Conservation (phyloP, 2,797 vertebrate genomes). For the Acomys russatus region DNA sequence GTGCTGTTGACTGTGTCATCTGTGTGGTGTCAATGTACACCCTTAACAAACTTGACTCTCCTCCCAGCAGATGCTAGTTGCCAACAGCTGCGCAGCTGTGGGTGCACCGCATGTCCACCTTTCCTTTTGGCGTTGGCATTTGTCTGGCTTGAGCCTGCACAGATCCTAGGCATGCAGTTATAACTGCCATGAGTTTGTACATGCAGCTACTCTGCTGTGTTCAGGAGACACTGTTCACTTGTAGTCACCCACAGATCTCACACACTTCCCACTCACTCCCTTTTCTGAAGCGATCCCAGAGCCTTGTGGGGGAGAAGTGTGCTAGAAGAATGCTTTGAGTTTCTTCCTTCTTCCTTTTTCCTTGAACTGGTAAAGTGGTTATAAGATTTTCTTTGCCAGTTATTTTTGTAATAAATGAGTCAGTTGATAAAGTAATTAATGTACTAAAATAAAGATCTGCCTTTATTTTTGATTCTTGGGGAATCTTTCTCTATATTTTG, state of each 20-base stretch:
- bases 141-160: not conserved
- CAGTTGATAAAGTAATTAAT: constrained; percentile 11
- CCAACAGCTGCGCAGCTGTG: not conserved
- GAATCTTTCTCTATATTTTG: constrained; percentile 28
- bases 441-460: constrained; percentile 6
- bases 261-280: not conserved
- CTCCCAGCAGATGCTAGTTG: not conserved
- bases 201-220: not conserved
- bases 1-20: not conserved
- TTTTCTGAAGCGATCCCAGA: not conserved
- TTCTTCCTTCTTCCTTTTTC: not conserved
- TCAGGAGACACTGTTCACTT: not conserved
- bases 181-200: not conserved
- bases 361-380: not conserved
- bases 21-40: not conserved
- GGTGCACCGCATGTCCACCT: not conserved
- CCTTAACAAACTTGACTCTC: not conserved
- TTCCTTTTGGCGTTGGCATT: not conserved
- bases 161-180: not conserved
- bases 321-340: not conserved
- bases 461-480: constrained; percentile 45
- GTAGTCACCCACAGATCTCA: not conserved
- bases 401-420: constrained; percentile 57
- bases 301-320: not conserved
- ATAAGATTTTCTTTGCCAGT: constrained; percentile 20